phyloP scores from a whole-genome alignment of 1,140 invertebrate genomes.

The Augochlora pura region DNA sequence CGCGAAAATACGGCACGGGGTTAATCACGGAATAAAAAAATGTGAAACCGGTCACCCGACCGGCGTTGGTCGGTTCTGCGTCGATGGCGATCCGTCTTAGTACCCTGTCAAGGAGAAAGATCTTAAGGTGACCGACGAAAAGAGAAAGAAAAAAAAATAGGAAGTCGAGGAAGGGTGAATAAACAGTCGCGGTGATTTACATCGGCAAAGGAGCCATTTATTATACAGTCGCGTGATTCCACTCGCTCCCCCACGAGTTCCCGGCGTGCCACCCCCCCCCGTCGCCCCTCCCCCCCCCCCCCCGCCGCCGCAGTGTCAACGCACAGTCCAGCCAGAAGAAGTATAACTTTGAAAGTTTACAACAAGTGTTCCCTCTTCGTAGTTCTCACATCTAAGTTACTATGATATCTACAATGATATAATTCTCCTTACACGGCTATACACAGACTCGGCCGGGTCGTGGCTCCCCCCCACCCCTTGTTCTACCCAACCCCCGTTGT shows the following conservation, averaged over 20 bases:
- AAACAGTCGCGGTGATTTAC: background rate
- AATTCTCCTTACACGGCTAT: constrained; percentile 60
- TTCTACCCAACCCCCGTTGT: too few species aligned
- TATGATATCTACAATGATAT: constrained; percentile 79
- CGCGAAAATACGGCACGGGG: too few species aligned
- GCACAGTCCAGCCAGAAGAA: constrained; percentile 29
- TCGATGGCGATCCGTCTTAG: too few species aligned
- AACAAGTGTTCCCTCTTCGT: constrained; percentile 66
- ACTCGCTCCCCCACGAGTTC: constrained; percentile 17
- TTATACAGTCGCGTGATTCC: constrained; percentile 46
- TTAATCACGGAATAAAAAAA: too few species aligned
- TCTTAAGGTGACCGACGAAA: too few species aligned
- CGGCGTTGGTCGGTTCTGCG: too few species aligned
- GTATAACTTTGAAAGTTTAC: constrained; percentile 55
- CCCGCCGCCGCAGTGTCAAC: too few species aligned
- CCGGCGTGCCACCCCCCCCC: constrained; percentile 3
- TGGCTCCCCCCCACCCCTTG: background rate
- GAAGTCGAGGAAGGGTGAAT: background rate
- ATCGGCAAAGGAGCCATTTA: constrained; percentile 58
- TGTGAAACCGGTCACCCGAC: too few species aligned
- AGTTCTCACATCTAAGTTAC: constrained; percentile 74
- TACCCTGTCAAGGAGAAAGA: too few species aligned
- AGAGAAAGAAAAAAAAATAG: too few species aligned
- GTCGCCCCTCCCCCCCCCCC: background rate
- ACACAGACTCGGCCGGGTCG: constrained; percentile 45